Evolutionary conservation across 1,140 invertebrate genomes (phyloP), one percentile per base, ranked within the genome.

Genomic region (Procambarus clarkii): DNA sequence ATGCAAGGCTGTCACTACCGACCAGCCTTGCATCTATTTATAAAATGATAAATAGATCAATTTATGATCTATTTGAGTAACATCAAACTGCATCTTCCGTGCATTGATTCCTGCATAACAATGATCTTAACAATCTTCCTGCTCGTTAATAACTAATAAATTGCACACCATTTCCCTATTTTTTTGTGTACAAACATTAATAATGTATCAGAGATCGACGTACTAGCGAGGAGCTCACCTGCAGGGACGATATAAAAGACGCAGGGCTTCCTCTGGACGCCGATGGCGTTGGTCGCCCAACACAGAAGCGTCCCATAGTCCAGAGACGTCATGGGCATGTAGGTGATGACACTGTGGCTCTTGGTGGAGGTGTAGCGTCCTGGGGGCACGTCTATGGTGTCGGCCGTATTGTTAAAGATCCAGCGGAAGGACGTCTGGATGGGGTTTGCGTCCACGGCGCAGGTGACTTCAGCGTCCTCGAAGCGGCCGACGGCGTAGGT

Each of bases 371-470:
- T 93, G 69, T 92, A 91, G 79, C 80, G 48, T 8, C 80, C 80
- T n/a, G 50, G 80, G 2, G 83, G 71, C 45, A 86, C 71, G 64
- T 74, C 71, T 9, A 86, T 76, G 69, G 81, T 83, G 58, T 83
- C 81, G 9, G 95, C 95, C 34, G 96, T 94, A 82, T 95, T 96
- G 93, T 97, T 97, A 94, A 97, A 97, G 94, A 96, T 83, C 81
- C 96, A 97, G 97, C 97, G 97, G 76, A 95, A 95, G 94, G 97
- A 97, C 87, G 94, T 95, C 11, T 93, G 86, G 92, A 96, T 94
- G 3, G 97, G 97, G 95, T 98, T 98, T 24, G 97, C 97, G 91
- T 97, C 97, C 64, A 98, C 95, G 93, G 98, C 97, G 94, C 97
- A 98, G 4, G 96, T 95, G 84, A 98, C 97, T 92, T 95, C 96